Conservation (phyloP, 2,113 vertebrate species). For the Neodon shergylaensis region DNA sequence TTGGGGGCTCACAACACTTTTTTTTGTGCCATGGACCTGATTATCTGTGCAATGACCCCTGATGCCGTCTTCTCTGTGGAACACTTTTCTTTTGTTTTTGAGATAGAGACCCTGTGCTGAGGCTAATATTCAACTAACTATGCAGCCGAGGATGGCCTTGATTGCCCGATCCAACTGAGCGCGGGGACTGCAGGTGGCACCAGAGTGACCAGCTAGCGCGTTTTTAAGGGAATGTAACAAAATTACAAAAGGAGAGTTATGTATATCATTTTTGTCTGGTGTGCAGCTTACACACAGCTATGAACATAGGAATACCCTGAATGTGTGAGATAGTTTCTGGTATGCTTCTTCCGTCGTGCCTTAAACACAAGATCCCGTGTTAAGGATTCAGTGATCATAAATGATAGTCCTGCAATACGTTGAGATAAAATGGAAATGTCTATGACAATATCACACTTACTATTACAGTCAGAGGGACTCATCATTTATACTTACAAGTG, state of each 20-base stretch:
- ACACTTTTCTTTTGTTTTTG: background rate
- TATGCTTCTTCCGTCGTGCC: background rate
- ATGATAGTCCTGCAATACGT: background rate
- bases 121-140: background rate
- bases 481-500: background rate
- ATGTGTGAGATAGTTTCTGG: background rate
- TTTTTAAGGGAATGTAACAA: background rate
- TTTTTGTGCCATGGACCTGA: background rate
- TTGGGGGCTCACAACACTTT: background rate
- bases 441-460: background rate
- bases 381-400: background rate
- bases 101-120: background rate
- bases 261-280: background rate
- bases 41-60: background rate
- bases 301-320: background rate
- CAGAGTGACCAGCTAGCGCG: too few relatives aligned
- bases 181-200: background rate
- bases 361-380: background rate
- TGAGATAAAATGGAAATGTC: background rate
- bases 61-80: background rate
- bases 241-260: background rate
- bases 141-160: background rate
- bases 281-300: background rate
- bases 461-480: background rate
- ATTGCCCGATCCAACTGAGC: background rate